These are phyloP conservation scores for Adelosebastes latens DNA, from an alignment of 2,797 vertebrate species.

Conservation along the genomic window DNA sequence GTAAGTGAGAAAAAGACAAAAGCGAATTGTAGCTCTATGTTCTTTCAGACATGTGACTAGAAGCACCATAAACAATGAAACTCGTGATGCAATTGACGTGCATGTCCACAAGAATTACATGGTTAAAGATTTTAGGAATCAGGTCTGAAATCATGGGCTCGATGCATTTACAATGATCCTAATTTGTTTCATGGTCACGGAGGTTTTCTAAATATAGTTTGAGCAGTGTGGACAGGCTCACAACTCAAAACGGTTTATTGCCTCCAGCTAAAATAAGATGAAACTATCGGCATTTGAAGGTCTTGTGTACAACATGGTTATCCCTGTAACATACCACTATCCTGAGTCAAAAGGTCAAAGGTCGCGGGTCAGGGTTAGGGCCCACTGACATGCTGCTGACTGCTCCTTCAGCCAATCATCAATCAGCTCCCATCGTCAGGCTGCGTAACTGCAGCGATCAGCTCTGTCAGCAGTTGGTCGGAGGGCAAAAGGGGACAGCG, in stretches of 20 bases:
- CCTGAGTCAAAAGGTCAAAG: slow-evolving; percentile 33
- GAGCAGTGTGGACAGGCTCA: not conserved
- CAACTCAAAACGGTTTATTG: not conserved
- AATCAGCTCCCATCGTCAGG: slow-evolving; percentile 45
- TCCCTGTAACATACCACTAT: slow-evolving; percentile 27
- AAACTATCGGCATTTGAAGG: slow-evolving; percentile 3
- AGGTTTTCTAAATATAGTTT: not conserved
- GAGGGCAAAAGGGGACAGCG: slow-evolving; percentile 26
- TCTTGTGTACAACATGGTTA: not conserved
- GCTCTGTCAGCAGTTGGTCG: slow-evolving; percentile 61
- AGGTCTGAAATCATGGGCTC: not conserved
- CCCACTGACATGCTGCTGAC: slow-evolving; percentile 55
- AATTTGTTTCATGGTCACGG: not conserved
- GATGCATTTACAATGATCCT: not conserved
- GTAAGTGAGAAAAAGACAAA: not conserved
- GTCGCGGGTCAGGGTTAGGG: slow-evolving; percentile 29
- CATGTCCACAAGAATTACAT: not conserved
- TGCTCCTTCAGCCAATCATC: slow-evolving; percentile 58
- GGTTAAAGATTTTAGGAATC: not conserved
- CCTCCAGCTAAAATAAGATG: slow-evolving; percentile 19
- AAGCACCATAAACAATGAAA: not conserved
- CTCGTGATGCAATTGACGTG: not conserved
- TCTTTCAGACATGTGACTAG: not conserved
- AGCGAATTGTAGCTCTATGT: not conserved
- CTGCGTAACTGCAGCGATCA: slow-evolving; percentile 26